Conservation (phyloP, 2,797 vertebrate genomes). For the Pipistrellus pygmaeus region DNA sequence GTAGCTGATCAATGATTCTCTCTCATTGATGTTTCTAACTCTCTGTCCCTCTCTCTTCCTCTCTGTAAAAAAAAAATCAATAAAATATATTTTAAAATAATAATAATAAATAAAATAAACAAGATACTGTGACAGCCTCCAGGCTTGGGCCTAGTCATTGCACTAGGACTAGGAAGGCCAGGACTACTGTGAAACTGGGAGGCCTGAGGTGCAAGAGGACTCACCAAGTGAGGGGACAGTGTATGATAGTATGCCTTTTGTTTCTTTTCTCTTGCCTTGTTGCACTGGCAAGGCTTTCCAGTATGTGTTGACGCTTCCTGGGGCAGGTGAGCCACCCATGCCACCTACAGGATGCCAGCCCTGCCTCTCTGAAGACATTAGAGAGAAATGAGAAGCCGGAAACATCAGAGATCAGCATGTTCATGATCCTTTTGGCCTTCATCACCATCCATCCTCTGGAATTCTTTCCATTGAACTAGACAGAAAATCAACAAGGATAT, state of each 20-base stretch:
- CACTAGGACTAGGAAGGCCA: not conserved
- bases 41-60: no score
- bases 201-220: not conserved
- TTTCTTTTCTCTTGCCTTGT: no score
- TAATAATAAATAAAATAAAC: not conserved
- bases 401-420: slow-evolving; percentile 90
- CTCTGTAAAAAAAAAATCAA: no score
- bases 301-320: not conserved
- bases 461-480: slow-evolving; percentile 80
- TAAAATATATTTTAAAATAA: no score
- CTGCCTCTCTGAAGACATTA: not conserved
- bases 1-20: no score
- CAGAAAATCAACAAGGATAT: no score
- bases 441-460: slow-evolving; percentile 93
- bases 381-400: slow-evolving; percentile 80
- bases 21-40: no score
- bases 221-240: not conserved
- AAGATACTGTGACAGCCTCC: not conserved
- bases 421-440: slow-evolving; percentile 90
- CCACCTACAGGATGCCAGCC: not conserved
- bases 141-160: not conserved
- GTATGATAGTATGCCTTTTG: no score
- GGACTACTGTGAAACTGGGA: not conserved
- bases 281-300: no score
- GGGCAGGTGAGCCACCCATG: slow-evolving; percentile 8